These are phyloP conservation scores for Tricholaema leucomelas DNA, from an alignment of 2,113 vertebrate species.

Conservation along the genomic window DNA sequence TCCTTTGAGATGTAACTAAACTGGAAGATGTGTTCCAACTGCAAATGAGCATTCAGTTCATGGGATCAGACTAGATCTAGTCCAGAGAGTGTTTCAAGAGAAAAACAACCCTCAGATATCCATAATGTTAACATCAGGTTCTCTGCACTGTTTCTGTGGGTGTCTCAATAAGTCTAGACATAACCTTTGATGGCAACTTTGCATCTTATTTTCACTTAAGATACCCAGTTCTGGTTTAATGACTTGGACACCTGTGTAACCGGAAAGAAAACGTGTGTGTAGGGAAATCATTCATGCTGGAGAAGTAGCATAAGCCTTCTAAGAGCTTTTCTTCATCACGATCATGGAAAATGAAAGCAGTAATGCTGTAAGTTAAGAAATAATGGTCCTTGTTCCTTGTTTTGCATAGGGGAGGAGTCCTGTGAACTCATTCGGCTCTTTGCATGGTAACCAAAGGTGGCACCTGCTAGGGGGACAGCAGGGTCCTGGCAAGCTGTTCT, in stretches of 20 bases:
- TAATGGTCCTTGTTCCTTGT: neutral
- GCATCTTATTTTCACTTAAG: neutral
- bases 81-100: neutral
- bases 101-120: neutral
- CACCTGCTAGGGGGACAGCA: conserved; percentile 8
- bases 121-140: neutral
- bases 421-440: neutral
- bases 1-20: conserved; percentile 20
- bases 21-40: conserved; percentile 29
- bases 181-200: neutral
- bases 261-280: neutral
- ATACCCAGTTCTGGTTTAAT: neutral
- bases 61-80: neutral
- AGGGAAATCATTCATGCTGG: neutral
- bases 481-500: conserved; percentile 6
- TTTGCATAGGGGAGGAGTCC: neutral
- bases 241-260: neutral
- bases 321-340: neutral
- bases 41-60: conserved; percentile 21
- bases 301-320: neutral
- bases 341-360: neutral
- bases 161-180: neutral
- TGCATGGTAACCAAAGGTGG: neutral
- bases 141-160: neutral
- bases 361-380: neutral